Evolutionary conservation across 2,113 vertebrate genomes (phyloP), one percentile per base, ranked within the genome.

Genomic region (Rhinolophus sinicus): DNA sequence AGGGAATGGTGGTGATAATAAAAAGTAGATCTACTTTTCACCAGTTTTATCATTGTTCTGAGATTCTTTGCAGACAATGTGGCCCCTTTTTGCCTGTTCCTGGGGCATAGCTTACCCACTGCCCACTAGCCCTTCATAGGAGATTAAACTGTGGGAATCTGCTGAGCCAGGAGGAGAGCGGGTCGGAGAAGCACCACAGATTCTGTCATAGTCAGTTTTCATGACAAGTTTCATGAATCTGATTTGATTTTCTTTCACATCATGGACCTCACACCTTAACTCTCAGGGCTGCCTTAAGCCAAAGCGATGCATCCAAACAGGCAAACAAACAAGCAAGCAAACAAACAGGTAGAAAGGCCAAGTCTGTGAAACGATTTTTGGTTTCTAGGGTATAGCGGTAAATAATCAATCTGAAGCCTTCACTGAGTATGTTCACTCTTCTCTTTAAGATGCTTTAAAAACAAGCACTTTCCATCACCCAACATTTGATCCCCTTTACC

Each of bases 381-480:
- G 5, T 84, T 80, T 92, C 28, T 19, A 72, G 44, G 9, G 78
- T 76, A 56, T n/a, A 26, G 86, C 75, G 92, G 12, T 33, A 75
- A 94, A 64, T 13, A 47, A 54, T 13, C 73, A n/a, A 22, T 35
- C 22, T 3, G 18, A 95, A 82, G 24, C 15, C 22, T 92, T 26
- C 12, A 26, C 2, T 52, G 28, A 80, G 5, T 2, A 12, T n/a
- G 16, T 62, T 54, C 18, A 72, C 5, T 92, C 3, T 56, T 54
- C 10, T 70, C n/a, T 96, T 88, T 96, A 70, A 54, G 72, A 82
- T 40, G 9, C 21, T 67, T 83, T 28, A 35, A 84, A 90, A 38
- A 14, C 26, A 62, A 72, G 12, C n/a, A 16, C 52, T 54, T 44
- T 44, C 40, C 40, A 44, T 44, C 40, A 44, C 40, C 40, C 40